A percentile compares a stretch with the other conserved stretches of the same genome.
These are phyloP conservation scores for Hylia prasina DNA, from an alignment of 2,113 vertebrate genomes.

Conservation along the genomic window DNA sequence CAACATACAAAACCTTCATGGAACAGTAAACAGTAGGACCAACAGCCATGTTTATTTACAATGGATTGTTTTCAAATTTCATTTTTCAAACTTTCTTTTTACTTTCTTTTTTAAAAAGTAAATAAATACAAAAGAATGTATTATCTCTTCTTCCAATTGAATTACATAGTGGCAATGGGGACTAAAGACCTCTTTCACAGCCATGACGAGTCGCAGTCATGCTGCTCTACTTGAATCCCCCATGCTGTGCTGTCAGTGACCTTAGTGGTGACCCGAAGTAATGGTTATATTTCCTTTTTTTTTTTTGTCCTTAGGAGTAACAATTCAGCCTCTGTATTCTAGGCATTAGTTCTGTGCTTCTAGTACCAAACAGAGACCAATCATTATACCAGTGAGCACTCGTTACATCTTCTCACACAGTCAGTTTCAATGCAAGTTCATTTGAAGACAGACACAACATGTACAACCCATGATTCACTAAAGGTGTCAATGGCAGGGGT, in stretches of 20 bases:
- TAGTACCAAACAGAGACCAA: neutral
- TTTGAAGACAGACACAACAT: neutral
- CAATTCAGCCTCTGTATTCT: constrained; percentile 23
- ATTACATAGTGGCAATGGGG: neutral
- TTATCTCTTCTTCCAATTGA: neutral
- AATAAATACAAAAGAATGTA: neutral
- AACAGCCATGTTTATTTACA: neutral
- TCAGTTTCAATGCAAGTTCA: neutral
- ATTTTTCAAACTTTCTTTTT: neutral
- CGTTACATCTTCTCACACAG: neutral
- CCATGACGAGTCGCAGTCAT: neutral
- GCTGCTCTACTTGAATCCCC: constrained; percentile 30
- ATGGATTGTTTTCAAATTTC: neutral
- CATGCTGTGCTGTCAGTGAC: constrained; percentile 38
- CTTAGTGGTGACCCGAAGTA: constrained; percentile 37
- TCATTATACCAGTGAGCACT: neutral
- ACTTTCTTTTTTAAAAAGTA: neutral
- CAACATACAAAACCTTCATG: neutral
- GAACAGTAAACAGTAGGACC: neutral
- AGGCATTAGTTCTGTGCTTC: neutral
- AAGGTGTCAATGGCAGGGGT: neutral
- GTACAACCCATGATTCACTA: neutral
- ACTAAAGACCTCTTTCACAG: constrained; percentile 31
- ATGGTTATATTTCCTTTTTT: neutral
- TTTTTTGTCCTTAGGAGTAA: neutral